A percentile compares a stretch with the other conserved stretches of the same genome.
Evolutionary conservation across 2,113 vertebrate species (phyloP).

Genomic region (Speoplatyrhinus poulsoni): DNA sequence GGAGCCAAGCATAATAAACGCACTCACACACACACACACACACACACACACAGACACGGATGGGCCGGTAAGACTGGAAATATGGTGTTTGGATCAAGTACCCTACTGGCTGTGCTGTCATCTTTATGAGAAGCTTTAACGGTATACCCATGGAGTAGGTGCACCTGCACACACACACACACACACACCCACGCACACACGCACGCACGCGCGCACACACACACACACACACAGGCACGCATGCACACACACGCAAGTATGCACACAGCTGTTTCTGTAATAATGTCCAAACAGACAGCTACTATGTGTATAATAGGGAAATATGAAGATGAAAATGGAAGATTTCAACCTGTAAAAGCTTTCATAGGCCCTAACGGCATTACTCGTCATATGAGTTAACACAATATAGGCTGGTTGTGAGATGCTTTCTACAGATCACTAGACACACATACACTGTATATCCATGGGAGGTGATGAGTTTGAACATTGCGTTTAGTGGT

Average conservation of each 20-base stretch:
- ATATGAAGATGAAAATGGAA: neutral
- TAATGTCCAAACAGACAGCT: conserved; percentile 6
- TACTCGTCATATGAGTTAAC: too few species aligned
- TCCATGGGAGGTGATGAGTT: too few species aligned
- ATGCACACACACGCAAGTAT: too few species aligned
- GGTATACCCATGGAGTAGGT: neutral
- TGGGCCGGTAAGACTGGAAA: conserved; percentile 28
- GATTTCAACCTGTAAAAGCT: too few species aligned
- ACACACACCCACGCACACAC: neutral
- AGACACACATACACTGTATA: too few species aligned
- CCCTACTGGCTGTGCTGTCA: conserved; percentile 31
- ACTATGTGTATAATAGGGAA: neutral
- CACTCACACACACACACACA: conserved; percentile 36
- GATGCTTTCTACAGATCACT: too few species aligned
- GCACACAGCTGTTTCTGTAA: conserved; percentile 20
- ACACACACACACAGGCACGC: neutral
- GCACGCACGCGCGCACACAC: neutral
- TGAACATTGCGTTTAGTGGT: too few species aligned
- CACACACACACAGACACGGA: conserved; percentile 37
- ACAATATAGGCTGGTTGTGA: too few species aligned
- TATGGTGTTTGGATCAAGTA: conserved; percentile 34
- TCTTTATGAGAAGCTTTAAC: conserved; percentile 8
- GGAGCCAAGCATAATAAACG: conserved; percentile 41
- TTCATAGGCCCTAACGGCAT: too few species aligned
- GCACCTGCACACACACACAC: conserved; percentile 35